Evolutionary conservation across 2,113 vertebrate genomes (phyloP), one percentile per base, ranked within the genome.

Genomic region (Pteruthius melanotis): DNA sequence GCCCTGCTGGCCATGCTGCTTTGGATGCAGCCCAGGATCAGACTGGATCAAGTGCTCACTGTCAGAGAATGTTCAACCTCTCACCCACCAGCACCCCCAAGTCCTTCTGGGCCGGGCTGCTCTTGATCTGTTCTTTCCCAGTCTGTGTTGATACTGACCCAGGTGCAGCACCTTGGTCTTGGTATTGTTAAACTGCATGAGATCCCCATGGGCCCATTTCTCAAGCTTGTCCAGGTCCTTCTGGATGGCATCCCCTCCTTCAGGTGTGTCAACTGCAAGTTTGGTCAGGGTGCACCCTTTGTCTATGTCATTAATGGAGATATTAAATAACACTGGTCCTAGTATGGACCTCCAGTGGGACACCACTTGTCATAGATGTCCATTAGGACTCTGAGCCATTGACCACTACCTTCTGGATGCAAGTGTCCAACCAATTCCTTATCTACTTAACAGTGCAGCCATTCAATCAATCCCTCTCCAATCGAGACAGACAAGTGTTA

Each of bases 111-210:
- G 24, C 24, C 4, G 7, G 65, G 24, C 45, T 35, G 33, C 33
- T 68, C n/a, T 47, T 0, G 0, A 10, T 33, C 28, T 68, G 13
- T 10, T 39, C 0, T 0, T 47, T 47, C 19, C 12, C 12, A 20
- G 19, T 22, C 30, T 30, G 24, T 47, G 19, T 54, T 39, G 28
- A n/a, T 63, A 27, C 15, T 17, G 27, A 54, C 28, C 28, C 23
- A 40, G 24, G 15, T 65, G n/a, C 19, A 84, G n/a, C n/a, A 30
- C 13, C 60, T 56, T 28, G 7, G 10, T 56, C 8, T 40, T 33
- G 27, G n/a, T 64, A 28, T 64, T n/a, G 15, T 40, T 56, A 40
- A 75, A 56, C 15, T 47, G 6, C 4, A 1, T 49, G 35, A 30
- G 30, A 40, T 54, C 54, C n/a, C 49, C n/a, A 28, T 54, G 28